These are phyloP conservation scores for Temnothorax curvispinosus DNA, from an alignment of 1,140 invertebrate genomes.

Conservation along the genomic window DNA sequence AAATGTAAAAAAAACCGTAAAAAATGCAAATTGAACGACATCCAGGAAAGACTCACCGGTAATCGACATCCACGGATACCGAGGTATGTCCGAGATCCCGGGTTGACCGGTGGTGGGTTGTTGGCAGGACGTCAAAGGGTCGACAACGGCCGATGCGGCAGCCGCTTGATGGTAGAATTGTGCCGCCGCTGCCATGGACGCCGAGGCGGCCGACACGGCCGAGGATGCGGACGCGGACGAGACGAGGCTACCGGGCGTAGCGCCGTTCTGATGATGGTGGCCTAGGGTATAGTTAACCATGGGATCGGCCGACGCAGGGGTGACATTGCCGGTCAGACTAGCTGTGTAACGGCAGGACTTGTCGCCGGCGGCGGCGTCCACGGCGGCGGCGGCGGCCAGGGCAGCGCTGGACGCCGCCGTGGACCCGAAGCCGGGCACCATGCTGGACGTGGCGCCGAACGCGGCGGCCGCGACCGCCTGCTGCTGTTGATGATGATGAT, in stretches of 20 bases:
- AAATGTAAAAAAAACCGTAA: not conserved
- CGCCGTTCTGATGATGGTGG: constrained; percentile 91
- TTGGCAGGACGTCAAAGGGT: constrained; percentile 88
- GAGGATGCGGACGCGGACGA: constrained; percentile 86
- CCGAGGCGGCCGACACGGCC: constrained; percentile 89
- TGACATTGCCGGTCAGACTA: constrained; percentile 88
- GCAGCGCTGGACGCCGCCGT: constrained; percentile 86
- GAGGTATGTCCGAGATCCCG: constrained; percentile 93
- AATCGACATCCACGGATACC: constrained; percentile 99
- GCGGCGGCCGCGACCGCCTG: constrained; percentile 90
- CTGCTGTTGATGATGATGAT: constrained; percentile 90
- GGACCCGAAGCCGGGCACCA: constrained; percentile 89
- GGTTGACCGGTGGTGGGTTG: constrained; percentile 90
- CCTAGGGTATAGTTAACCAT: constrained; percentile 93
- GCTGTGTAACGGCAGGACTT: constrained; percentile 93
- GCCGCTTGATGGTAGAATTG: constrained; percentile 95
- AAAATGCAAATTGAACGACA: not conserved
- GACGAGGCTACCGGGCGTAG: constrained; percentile 86
- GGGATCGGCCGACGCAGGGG: constrained; percentile 87
- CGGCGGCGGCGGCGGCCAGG: constrained; percentile 88
- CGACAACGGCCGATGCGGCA: constrained; percentile 88
- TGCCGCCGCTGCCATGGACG: constrained; percentile 92
- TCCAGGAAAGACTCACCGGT: constrained; percentile 91
- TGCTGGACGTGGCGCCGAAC: constrained; percentile 88
- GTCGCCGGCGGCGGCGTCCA: constrained; percentile 87